A percentile compares a stretch with the other conserved stretches of the same genome.
phyloP scores from a whole-genome alignment of 2,888 invertebrate species.

The Agrotis clavis region DNA sequence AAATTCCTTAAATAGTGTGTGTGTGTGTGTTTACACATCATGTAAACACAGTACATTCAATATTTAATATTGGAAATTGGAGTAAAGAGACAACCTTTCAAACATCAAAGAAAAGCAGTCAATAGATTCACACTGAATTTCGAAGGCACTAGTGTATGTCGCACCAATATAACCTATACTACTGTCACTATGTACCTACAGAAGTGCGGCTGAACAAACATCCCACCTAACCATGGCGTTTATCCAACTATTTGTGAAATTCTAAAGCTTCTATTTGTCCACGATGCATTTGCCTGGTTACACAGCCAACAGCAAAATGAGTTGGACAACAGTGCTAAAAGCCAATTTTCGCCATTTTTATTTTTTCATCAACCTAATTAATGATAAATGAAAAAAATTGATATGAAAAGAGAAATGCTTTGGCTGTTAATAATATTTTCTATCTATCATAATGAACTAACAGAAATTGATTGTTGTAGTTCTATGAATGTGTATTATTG shows the following conservation, averaged over 20 bases:
- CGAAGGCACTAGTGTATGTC: constrained; percentile 4
- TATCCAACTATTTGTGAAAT: constrained; percentile 66
- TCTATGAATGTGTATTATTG: constrained; percentile 8
- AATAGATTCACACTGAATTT: constrained; percentile 21
- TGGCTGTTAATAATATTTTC: too few relatives aligned
- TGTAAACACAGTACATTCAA: not conserved
- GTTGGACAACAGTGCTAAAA: constrained; percentile 48
- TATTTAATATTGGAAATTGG: constrained; percentile 4
- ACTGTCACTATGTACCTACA: not conserved
- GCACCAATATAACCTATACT: not conserved
- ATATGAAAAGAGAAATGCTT: not conserved
- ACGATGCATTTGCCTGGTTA: constrained; percentile 59
- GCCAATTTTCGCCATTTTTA: constrained; percentile 48
- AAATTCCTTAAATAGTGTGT: constrained; percentile 9
- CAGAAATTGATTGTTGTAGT: not conserved
- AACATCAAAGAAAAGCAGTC: constrained; percentile 39
- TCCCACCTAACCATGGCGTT: constrained; percentile 58
- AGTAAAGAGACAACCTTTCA: not conserved
- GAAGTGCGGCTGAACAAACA: constrained; percentile 47
- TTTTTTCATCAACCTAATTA: constrained; percentile 6
- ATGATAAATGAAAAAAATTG: too few relatives aligned
- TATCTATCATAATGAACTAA: not conserved
- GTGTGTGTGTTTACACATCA: not conserved
- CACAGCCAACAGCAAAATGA: constrained; percentile 56
- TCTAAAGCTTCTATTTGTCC: constrained; percentile 60